Evolutionary conservation across 1,140 invertebrate species (phyloP).

Genomic region (Carposina sasakii): DNA sequence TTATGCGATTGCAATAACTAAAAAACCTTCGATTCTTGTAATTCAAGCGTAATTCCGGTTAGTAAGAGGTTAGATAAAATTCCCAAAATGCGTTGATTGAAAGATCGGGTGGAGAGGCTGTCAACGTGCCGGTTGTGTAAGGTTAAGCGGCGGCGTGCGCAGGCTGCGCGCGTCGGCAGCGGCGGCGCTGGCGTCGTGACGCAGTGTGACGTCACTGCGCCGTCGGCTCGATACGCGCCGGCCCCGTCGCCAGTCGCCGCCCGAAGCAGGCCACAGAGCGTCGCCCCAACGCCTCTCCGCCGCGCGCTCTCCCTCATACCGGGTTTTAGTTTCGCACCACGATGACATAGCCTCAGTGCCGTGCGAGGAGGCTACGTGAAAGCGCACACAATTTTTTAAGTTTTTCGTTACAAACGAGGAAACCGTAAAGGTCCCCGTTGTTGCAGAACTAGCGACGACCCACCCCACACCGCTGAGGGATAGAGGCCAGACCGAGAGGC

Average conservation of each 20-base stretch:
- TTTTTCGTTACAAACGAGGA: conserved; percentile 62
- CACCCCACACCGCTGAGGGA: conserved; percentile 61
- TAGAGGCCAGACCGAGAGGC: conserved; percentile 59
- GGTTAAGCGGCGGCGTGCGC: conserved; percentile 42
- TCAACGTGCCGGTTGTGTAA: conserved; percentile 57
- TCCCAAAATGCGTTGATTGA: conserved; percentile 27
- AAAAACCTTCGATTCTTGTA: no score
- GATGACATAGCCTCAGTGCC: conserved; percentile 66
- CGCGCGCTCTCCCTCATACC: conserved; percentile 63
- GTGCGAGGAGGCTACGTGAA: conserved; percentile 63
- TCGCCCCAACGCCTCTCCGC: conserved; percentile 58
- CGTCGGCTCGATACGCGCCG: conserved; percentile 61
- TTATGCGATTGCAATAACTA: no score
- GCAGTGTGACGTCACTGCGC: conserved; percentile 72
- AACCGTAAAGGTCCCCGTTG: conserved; percentile 65
- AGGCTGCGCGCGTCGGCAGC: conserved; percentile 26
- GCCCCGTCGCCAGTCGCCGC: conserved; percentile 63
- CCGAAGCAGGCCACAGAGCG: conserved; percentile 65
- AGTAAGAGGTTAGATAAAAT: conserved; percentile 19
- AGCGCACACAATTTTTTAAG: conserved; percentile 67
- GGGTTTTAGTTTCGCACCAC: conserved; percentile 68
- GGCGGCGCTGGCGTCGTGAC: conserved; percentile 71
- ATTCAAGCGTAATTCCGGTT: no score
- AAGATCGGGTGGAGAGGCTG: conserved; percentile 38
- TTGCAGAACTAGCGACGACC: conserved; percentile 67